These are phyloP conservation scores for Choloepus didactylus DNA, from an alignment of 2,797 vertebrate species.

Conservation along the genomic window DNA sequence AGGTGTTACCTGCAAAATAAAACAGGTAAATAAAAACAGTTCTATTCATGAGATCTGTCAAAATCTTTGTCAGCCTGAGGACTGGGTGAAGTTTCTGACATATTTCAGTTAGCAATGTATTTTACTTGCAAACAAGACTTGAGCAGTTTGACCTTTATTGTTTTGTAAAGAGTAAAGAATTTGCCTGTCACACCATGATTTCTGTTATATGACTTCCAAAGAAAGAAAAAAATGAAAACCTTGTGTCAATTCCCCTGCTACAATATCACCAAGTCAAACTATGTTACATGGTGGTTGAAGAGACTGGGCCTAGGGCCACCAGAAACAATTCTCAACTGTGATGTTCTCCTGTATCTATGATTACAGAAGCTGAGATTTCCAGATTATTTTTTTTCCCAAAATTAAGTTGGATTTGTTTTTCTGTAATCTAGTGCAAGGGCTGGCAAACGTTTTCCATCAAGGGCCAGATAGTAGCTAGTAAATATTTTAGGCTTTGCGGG, in stretches of 20 bases:
- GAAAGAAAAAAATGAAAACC: neutral
- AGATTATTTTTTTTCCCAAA: neutral
- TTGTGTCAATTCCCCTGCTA: constrained; percentile 16
- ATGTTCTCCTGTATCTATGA: neutral
- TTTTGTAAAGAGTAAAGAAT: constrained; percentile 55
- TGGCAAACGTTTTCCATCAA: accelerated
- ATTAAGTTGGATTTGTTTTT: neutral
- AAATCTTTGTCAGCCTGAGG: constrained; percentile 65
- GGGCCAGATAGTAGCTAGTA: neutral
- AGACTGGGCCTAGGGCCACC: neutral
- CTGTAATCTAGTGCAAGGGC: neutral
- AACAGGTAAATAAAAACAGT: constrained; percentile 46
- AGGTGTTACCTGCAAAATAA: neutral
- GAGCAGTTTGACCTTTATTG: constrained; percentile 78
- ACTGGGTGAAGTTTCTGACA: constrained; percentile 36
- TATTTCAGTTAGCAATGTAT: neutral
- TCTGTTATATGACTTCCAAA: constrained; percentile 61
- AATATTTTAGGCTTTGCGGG: neutral
- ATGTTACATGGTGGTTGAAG: neutral
- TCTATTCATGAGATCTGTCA: constrained; percentile 28
- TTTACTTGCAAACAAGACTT: constrained; percentile 73
- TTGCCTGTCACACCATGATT: neutral
- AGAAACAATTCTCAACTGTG: neutral
- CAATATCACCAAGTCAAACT: constrained; percentile 63
- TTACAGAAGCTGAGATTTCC: neutral